Conservation (phyloP, 2,888 invertebrate species). For the Heliconius ismenius region DNA sequence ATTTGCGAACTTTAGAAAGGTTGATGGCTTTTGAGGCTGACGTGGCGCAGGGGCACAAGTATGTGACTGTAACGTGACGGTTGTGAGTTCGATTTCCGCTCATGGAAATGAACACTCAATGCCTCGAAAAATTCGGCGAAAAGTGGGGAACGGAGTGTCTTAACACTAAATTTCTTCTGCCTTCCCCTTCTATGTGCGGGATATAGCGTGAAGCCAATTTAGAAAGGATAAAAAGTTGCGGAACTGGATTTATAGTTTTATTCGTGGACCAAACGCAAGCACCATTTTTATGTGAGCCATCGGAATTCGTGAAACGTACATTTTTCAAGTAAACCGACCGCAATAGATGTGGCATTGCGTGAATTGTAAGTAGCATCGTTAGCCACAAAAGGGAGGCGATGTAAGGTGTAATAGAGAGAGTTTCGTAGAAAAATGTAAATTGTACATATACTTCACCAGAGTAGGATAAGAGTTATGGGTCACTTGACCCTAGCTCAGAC, state of each 20-base stretch:
- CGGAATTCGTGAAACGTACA: constrained; percentile 47
- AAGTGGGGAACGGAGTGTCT: too few relatives aligned
- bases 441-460: constrained; percentile 56
- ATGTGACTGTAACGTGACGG: too few relatives aligned
- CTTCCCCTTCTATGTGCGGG: too few relatives aligned
- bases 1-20: constrained; percentile 21
- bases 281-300: constrained; percentile 41
- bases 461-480: constrained; percentile 67
- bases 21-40: not conserved
- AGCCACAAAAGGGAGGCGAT: constrained; percentile 60
- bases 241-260: constrained; percentile 21
- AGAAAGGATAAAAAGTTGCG: constrained; percentile 22
- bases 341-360: constrained; percentile 48
- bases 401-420: constrained; percentile 59
- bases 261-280: constrained; percentile 29
- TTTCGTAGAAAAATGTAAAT: constrained; percentile 73
- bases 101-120: too few relatives aligned
- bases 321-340: constrained; percentile 48
- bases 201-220: too few relatives aligned
- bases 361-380: constrained; percentile 56
- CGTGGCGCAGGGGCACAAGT: too few relatives aligned
- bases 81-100: too few relatives aligned
- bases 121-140: too few relatives aligned
- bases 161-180: too few relatives aligned
- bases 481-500: constrained; percentile 64